Conservation (phyloP, 2,113 vertebrate species). For the Nannospalax galili region DNA sequence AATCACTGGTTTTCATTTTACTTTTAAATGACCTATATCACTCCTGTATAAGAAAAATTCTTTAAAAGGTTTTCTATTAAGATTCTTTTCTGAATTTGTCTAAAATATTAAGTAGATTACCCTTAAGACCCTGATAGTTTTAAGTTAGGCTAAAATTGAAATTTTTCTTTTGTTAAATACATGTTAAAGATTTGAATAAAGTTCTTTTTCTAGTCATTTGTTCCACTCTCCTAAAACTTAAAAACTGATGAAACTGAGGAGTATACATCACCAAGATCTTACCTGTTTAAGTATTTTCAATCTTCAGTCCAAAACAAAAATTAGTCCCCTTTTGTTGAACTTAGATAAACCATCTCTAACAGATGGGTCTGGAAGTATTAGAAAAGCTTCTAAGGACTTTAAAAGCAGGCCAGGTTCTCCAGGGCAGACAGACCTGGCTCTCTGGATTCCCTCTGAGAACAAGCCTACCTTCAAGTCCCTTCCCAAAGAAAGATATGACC, state of each 20-base stretch:
- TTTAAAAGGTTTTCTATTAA: neutral
- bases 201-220: neutral
- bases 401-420: neutral
- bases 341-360: neutral
- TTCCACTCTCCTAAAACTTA: neutral
- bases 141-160: neutral
- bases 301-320: neutral
- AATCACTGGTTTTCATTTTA: neutral
- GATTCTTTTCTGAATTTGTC: neutral
- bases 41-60: neutral
- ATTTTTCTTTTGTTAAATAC: neutral
- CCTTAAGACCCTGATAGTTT: neutral
- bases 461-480: neutral
- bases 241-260: neutral
- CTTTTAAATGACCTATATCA: neutral
- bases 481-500: neutral
- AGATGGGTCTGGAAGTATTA: neutral
- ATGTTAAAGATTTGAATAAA: neutral
- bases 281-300: neutral
- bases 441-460: neutral
- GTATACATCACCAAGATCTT: neutral
- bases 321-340: neutral
- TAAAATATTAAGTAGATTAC: neutral
- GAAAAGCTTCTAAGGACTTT: neutral
- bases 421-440: neutral